A percentile compares a stretch with the other conserved stretches of the same genome.
Conservation (phyloP, 2,113 vertebrate species). For the Platichthys stellatus region DNA sequence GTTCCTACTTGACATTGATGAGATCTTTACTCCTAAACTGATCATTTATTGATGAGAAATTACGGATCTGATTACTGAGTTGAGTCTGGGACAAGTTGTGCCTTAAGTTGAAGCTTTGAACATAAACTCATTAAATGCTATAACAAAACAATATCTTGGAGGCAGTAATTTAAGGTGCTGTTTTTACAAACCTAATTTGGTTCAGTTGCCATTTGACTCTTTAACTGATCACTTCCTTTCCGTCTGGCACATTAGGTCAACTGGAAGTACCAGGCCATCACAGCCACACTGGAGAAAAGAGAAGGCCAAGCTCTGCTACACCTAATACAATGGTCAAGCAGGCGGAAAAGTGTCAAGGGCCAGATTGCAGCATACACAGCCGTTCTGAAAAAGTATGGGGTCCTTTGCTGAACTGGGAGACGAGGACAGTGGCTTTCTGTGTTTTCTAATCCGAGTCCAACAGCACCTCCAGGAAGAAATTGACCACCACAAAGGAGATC, state of each 20-base stretch:
- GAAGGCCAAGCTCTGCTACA: conserved; percentile 88
- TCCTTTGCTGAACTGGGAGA: conserved; percentile 85
- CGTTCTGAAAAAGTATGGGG: conserved; percentile 89
- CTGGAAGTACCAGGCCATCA: conserved; percentile 95
- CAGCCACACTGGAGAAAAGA: conserved; percentile 91
- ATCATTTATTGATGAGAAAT: conserved; percentile 70
- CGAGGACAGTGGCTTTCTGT: conserved; percentile 54
- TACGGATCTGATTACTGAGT: conserved; percentile 83
- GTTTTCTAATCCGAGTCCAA: conserved; percentile 1
- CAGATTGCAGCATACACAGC: conserved; percentile 88
- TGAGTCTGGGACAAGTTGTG: conserved; percentile 23
- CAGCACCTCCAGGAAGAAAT: conserved; percentile 92
- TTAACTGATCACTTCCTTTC: background rate
- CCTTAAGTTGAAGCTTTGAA: background rate
- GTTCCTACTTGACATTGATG: conserved; percentile 69
- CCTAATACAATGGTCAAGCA: conserved; percentile 83
- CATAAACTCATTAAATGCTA: background rate
- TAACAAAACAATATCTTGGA: no score
- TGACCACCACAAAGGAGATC: conserved; percentile 87
- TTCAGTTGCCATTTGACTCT: no score
- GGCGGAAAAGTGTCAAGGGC: conserved; percentile 88
- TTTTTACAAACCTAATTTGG: background rate
- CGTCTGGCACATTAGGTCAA: conserved; percentile 93
- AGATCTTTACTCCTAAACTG: conserved; percentile 78
- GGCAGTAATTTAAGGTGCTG: background rate